Evolutionary conservation across 2,113 vertebrate species (phyloP).

Genomic region (Megaleporinus macrocephalus): DNA sequence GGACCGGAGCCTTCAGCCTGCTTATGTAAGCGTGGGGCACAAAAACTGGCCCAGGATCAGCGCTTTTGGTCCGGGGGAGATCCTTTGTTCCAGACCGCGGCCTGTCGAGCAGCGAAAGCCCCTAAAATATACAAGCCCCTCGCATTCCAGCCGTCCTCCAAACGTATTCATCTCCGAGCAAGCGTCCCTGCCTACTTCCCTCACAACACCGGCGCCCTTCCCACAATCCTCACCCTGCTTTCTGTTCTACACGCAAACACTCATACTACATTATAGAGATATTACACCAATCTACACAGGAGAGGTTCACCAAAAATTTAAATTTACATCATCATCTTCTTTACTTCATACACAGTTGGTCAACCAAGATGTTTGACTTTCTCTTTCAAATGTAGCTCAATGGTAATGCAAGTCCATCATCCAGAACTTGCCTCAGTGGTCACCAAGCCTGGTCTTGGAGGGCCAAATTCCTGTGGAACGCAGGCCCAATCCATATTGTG

Average conservation of each 20-base stretch:
- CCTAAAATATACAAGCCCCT: background rate
- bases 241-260: slow-evolving; percentile 15
- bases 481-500: no score
- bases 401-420: no score
- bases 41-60: background rate
- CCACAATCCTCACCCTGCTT: slow-evolving; percentile 8
- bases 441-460: no score
- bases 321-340: background rate
- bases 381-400: no score
- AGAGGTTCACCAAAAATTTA: background rate
- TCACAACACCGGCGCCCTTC: background rate
- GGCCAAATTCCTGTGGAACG: no score
- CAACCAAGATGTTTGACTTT: no score
- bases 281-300: background rate
- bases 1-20: background rate
- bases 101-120: background rate
- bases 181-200: background rate
- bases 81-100: background rate
- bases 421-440: no score
- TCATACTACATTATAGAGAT: background rate
- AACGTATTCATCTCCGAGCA: background rate
- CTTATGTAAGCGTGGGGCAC: background rate
- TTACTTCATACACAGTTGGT: background rate
- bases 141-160: background rate
- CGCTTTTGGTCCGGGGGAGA: background rate